Percentiles rank a stretch among this genome's conserved stretches.
Evolutionary conservation across 1,140 invertebrate species (phyloP).

Genomic region (Nephila pilipes): DNA sequence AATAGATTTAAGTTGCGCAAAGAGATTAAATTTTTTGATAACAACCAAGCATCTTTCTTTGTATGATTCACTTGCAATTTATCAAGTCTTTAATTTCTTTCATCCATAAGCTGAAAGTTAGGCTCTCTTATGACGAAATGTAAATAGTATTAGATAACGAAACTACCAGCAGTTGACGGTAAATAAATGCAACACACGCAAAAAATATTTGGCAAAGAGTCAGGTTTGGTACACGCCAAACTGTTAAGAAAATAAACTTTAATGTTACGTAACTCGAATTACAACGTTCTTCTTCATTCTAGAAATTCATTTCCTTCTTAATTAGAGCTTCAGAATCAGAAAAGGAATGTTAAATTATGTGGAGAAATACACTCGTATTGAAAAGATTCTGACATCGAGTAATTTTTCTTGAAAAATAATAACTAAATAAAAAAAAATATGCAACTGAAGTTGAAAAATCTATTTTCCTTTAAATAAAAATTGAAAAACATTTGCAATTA

Average conservation of each 20-base stretch:
- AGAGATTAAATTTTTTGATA: not conserved
- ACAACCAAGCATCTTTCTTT: not conserved
- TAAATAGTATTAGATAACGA: not conserved
- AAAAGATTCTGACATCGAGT: no score
- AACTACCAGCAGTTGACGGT: not conserved
- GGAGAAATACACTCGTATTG: no score
- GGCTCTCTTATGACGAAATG: not conserved
- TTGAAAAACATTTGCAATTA: no score
- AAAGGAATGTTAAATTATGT: no score
- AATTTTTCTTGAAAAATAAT: no score
- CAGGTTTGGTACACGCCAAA: not conserved
- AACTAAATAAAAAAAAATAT: no score
- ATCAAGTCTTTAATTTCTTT: not conserved
- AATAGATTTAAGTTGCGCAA: no score
- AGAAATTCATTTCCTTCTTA: not conserved
- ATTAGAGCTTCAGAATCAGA: not conserved
- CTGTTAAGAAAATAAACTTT: constrained; percentile 1
- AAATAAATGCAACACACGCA: not conserved
- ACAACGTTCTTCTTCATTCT: not conserved
- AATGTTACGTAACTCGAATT: not conserved
- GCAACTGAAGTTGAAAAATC: no score
- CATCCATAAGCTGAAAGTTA: not conserved
- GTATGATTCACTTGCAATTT: not conserved
- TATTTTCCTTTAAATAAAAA: no score
- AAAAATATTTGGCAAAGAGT: not conserved